These are phyloP conservation scores for Zaprionus kolodkinae DNA, from an alignment of 1,140 invertebrate species.

Conservation along the genomic window DNA sequence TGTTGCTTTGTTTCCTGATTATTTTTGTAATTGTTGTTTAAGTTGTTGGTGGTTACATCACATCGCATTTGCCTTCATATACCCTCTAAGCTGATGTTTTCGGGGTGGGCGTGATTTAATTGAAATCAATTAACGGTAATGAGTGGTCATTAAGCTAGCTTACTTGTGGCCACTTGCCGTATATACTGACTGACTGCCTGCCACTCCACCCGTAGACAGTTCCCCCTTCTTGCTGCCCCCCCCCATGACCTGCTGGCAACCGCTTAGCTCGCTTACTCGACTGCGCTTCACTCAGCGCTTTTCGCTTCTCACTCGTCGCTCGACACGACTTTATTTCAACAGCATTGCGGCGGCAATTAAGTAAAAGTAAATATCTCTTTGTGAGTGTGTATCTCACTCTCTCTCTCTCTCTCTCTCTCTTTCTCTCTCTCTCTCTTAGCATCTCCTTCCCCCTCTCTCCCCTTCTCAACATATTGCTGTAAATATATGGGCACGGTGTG, in stretches of 20 bases:
- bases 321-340: constrained; percentile 24
- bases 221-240: neutral
- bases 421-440: neutral
- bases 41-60: constrained; percentile 77
- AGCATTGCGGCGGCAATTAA: constrained; percentile 27
- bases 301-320: neutral
- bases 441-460: neutral
- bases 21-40: constrained; percentile 82
- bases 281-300: neutral
- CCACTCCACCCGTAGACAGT: neutral
- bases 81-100: constrained; percentile 51
- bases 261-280: constrained; percentile 17
- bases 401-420: neutral
- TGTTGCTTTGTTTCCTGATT: constrained; percentile 66
- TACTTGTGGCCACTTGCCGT: constrained; percentile 44
- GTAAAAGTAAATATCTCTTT: constrained; percentile 16
- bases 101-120: constrained; percentile 80
- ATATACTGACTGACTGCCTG: neutral
- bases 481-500: neutral
- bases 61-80: constrained; percentile 59
- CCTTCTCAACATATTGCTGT: neutral
- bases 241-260: neutral
- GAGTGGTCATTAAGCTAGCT: constrained; percentile 81
- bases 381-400: neutral
- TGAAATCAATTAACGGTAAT: constrained; percentile 84